Evolutionary conservation across 2,888 invertebrate genomes (phyloP).

Genomic region (Octonoba sinensis): DNA sequence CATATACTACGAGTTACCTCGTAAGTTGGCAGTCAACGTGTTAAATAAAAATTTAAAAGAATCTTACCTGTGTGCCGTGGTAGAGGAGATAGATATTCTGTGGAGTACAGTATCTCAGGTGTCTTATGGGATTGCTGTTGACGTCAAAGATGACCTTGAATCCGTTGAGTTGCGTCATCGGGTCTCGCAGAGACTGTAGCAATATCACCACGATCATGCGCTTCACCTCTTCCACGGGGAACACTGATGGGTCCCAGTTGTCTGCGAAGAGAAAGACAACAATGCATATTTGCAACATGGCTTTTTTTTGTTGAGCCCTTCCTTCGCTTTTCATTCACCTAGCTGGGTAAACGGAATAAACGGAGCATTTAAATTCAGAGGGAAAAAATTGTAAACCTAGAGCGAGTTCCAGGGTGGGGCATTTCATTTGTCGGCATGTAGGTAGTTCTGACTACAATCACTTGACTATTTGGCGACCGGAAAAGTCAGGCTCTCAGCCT

Average conservation of each 20-base stretch:
- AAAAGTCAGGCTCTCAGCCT: no score
- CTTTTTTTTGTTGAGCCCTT: no score
- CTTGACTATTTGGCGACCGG: no score
- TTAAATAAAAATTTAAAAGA: no score
- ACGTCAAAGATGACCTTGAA: slow-evolving; percentile 42
- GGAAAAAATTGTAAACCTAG: no score
- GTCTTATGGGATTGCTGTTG: slow-evolving; percentile 3
- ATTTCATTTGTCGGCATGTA: no score
- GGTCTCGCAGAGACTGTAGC: slow-evolving; percentile 16
- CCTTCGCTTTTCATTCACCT: no score
- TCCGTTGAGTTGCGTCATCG: slow-evolving; percentile 46
- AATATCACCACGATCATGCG: slow-evolving; percentile 1
- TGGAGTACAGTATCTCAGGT: slow-evolving; percentile 16
- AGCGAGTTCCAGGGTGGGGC: no score
- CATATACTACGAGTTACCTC: no score
- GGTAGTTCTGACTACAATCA: no score
- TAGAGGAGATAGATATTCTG: slow-evolving; percentile 14
- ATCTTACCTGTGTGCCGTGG: slow-evolving; percentile 16
- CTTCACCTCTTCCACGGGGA: slow-evolving; percentile 18
- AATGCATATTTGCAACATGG: neutral
- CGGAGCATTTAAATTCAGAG: no score
- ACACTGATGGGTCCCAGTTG: slow-evolving; percentile 15
- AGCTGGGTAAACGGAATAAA: neutral
- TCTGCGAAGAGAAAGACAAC: slow-evolving; percentile 10
- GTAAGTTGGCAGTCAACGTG: no score